Evolutionary conservation across 2,888 invertebrate species (phyloP).

Genomic region (Drosophila formosana): DNA sequence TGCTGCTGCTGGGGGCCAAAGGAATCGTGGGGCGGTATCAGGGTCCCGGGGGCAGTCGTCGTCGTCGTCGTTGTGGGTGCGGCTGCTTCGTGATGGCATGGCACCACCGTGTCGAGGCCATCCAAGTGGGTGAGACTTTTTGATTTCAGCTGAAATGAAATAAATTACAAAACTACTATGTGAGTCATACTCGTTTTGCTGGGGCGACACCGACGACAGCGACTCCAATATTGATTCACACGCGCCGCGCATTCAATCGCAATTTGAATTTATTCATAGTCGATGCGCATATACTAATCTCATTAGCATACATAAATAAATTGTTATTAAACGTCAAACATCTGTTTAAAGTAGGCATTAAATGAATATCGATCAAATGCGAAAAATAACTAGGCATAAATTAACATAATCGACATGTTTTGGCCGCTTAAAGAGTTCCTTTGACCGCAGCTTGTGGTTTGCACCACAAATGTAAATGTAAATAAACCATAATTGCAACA

Average conservation of each 20-base stretch:
- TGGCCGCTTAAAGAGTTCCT: neutral
- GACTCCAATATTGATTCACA: constrained; percentile 22
- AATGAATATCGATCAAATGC: constrained; percentile 3
- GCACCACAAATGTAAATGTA: neutral
- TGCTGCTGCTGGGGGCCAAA: constrained; percentile 37
- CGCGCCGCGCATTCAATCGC: constrained; percentile 1
- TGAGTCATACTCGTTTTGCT: constrained; percentile 11
- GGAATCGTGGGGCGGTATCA: constrained; percentile 26
- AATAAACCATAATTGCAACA: neutral
- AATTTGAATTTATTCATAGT: constrained; percentile 7
- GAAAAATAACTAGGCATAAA: neutral
- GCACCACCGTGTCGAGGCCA: constrained; percentile 87
- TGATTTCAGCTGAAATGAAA: constrained; percentile 88
- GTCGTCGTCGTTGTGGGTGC: constrained; percentile 29
- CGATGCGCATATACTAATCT: neutral
- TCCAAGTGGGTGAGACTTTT: constrained; percentile 91
- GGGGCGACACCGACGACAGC: neutral
- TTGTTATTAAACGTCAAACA: neutral
- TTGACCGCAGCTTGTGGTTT: neutral
- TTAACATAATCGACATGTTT: constrained; percentile 1
- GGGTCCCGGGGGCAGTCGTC: constrained; percentile 29
- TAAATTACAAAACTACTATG: constrained; percentile 35
- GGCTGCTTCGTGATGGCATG: constrained; percentile 79
- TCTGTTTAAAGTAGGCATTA: neutral
- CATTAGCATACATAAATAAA: constrained; percentile 11